Conservation (phyloP, 2,113 vertebrate species). For the Catharus bicknelli region DNA sequence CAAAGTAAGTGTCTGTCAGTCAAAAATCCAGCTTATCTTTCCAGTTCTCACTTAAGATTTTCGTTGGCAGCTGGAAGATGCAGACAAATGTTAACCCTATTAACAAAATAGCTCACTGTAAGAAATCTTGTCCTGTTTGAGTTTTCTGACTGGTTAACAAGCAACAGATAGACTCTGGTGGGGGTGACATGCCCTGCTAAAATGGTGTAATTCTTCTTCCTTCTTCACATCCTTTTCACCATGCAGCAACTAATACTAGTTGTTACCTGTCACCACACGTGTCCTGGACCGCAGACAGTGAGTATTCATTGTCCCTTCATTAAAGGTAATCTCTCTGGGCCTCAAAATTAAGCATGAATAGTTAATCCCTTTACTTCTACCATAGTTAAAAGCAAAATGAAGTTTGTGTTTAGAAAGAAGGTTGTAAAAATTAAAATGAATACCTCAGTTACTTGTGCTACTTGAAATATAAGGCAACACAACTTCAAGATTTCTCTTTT, state of each 20-base stretch:
- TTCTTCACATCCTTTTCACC: background rate
- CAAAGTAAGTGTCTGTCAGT: background rate
- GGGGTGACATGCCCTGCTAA: background rate
- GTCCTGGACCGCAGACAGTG: background rate
- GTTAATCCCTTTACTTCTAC: background rate
- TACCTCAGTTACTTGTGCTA: background rate
- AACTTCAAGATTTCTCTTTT: background rate
- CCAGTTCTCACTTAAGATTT: background rate
- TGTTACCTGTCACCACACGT: background rate
- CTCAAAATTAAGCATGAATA: background rate
- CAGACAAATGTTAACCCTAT: background rate
- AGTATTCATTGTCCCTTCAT: background rate
- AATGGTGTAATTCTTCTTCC: background rate
- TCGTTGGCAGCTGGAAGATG: background rate
- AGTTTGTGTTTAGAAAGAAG: background rate
- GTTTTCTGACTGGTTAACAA: background rate
- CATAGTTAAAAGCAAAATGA: background rate
- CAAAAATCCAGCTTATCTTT: background rate
- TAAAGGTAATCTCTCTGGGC: background rate
- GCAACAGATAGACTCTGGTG: background rate
- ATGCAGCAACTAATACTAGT: background rate
- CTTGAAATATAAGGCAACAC: background rate
- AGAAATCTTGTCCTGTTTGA: background rate
- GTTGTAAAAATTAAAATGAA: background rate
- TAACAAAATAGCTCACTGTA: background rate